Conservation (phyloP, 2,113 vertebrate species). For the Lophura nycthemera region DNA sequence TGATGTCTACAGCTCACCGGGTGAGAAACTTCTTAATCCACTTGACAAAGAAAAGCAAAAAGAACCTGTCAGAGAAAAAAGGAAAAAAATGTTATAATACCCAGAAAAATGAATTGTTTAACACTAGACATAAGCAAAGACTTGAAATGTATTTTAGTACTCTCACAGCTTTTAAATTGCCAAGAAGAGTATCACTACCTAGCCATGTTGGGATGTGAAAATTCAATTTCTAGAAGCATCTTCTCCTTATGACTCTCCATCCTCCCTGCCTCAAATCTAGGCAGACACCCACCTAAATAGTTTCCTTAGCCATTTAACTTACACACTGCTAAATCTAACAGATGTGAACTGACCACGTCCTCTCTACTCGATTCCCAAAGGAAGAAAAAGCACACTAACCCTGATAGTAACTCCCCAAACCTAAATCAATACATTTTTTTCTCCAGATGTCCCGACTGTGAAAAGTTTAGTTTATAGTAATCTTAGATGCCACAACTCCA, state of each 20-base stretch:
- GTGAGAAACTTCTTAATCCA: not conserved
- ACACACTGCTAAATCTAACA: not conserved
- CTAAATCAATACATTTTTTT: not conserved
- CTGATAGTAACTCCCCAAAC: not conserved
- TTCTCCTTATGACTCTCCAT: not conserved
- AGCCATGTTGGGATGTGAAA: not conserved
- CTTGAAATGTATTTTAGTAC: not conserved
- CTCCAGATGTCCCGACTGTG: not conserved
- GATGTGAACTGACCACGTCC: not conserved
- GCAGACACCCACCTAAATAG: not conserved
- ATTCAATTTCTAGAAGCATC: not conserved
- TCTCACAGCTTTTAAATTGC: not conserved
- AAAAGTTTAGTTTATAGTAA: not conserved
- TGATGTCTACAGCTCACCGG: slow-evolving; percentile 14
- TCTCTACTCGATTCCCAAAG: not conserved
- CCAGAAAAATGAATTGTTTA: not conserved
- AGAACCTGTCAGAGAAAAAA: slow-evolving; percentile 34
- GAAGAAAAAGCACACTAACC: fast-evolving
- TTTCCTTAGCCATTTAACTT: not conserved
- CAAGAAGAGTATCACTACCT: not conserved
- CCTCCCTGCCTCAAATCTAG: not conserved
- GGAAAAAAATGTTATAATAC: not conserved
- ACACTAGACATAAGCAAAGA: not conserved
- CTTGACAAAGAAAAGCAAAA: not conserved
- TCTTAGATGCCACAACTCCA: not conserved